Conservation (phyloP, 2,113 vertebrate genomes). For the Syngnathoides biaculeatus region DNA sequence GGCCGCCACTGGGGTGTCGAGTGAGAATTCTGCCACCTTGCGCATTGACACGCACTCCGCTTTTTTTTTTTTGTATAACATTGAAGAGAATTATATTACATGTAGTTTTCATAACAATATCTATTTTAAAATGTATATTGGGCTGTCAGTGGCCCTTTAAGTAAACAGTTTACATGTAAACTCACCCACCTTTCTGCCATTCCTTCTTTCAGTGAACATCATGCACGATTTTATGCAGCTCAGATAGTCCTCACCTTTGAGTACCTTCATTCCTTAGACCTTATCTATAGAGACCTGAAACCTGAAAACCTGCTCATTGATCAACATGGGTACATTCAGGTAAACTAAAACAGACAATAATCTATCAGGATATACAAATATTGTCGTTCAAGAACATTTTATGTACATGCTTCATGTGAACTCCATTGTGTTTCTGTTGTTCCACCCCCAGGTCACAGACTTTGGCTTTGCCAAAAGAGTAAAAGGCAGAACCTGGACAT, state of each 20-base stretch:
- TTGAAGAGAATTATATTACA: no score
- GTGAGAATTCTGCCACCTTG: no score
- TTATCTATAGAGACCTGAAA: conserved; percentile 99
- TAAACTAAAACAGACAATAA: conserved; percentile 47
- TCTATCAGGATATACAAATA: neutral
- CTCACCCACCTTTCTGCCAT: conserved; percentile 9
- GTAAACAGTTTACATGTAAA: neutral
- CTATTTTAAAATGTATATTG: no score
- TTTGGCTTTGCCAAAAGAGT: conserved; percentile 99
- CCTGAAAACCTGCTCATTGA: conserved; percentile 99
- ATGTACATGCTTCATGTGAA: neutral
- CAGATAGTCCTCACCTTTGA: conserved; percentile 99
- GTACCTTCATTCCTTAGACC: conserved; percentile 99
- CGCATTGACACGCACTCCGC: no score
- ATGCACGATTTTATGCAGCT: conserved; percentile 98
- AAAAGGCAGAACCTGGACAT: conserved; percentile 98
- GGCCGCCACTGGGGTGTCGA: no score
- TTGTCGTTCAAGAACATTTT: neutral
- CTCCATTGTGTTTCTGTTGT: neutral
- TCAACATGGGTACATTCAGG: conserved; percentile 99
- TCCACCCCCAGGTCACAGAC: conserved; percentile 86
- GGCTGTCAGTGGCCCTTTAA: no score
- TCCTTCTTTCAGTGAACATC: conserved; percentile 83
- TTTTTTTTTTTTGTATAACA: no score
- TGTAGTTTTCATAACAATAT: no score